These are phyloP conservation scores for Phycodurus eques DNA, from an alignment of 2,113 vertebrate species.

Conservation along the genomic window DNA sequence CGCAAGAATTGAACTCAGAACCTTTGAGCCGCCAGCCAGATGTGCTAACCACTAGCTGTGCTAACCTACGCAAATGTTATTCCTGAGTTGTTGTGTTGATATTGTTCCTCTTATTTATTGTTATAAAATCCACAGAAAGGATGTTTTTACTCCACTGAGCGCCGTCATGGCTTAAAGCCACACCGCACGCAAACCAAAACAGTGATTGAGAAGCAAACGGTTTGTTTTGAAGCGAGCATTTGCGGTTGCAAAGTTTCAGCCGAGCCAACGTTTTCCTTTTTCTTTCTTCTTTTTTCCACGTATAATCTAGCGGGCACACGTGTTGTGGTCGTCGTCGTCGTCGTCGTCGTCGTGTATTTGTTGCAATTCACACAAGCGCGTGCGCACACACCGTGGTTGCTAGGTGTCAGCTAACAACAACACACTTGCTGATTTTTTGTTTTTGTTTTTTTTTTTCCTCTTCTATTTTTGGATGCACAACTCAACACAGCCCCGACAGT, in stretches of 20 bases:
- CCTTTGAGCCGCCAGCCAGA: neutral
- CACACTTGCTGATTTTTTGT: slow-evolving; percentile 5
- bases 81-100: neutral
- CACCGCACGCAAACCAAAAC: neutral
- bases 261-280: neutral
- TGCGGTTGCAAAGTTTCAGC: neutral
- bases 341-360: slow-evolving; percentile 42
- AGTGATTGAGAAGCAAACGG: neutral
- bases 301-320: slow-evolving; percentile 31
- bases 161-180: neutral
- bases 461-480: slow-evolving; percentile 12
- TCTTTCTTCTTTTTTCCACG: slow-evolving; percentile 41
- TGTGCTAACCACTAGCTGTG: neutral
- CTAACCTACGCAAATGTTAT: neutral
- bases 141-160: neutral
- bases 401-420: neutral
- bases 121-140: neutral
- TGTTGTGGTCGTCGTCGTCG: slow-evolving; percentile 41
- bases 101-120: neutral
- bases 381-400: slow-evolving; percentile 32
- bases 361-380: slow-evolving; percentile 34
- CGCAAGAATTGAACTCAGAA: neutral
- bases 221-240: neutral
- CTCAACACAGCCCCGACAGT: slow-evolving; percentile 30
- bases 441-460: slow-evolving; percentile 4